Conservation (phyloP, 1,140 invertebrate genomes). For the Conus betulinus region DNA sequence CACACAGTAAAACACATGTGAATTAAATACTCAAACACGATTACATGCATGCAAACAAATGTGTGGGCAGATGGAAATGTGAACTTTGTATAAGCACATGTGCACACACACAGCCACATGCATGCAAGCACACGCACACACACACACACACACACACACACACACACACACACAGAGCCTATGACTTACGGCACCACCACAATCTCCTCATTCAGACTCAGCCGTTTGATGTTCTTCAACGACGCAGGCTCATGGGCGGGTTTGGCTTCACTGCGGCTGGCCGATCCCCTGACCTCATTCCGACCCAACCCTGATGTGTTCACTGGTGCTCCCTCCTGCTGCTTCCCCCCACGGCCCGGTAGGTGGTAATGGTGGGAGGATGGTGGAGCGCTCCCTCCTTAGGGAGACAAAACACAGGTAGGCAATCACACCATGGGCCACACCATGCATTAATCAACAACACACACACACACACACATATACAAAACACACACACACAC, state of each 20-base stretch:
- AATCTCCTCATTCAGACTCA: constrained; percentile 66
- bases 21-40: no score
- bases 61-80: no score
- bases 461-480: no score
- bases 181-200: constrained; percentile 45
- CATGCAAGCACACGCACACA: not conserved
- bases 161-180: not conserved
- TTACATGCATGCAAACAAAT: no score
- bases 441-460: no score
- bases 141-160: not conserved
- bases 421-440: not conserved
- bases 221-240: constrained; percentile 68
- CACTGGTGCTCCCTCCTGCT: constrained; percentile 11
- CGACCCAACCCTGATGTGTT: constrained; percentile 11
- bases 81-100: no score
- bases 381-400: constrained; percentile 60
- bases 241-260: constrained; percentile 58
- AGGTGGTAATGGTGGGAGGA: constrained; percentile 68
- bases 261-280: not conserved
- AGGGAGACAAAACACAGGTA: not conserved
- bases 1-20: no score
- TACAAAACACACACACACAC: no score
- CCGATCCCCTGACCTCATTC: not conserved
- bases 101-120: not conserved
- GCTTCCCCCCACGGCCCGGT: constrained; percentile 58